These are phyloP conservation scores for Ramphastos sulfuratus DNA, from an alignment of 2,113 vertebrate species.

Conservation along the genomic window DNA sequence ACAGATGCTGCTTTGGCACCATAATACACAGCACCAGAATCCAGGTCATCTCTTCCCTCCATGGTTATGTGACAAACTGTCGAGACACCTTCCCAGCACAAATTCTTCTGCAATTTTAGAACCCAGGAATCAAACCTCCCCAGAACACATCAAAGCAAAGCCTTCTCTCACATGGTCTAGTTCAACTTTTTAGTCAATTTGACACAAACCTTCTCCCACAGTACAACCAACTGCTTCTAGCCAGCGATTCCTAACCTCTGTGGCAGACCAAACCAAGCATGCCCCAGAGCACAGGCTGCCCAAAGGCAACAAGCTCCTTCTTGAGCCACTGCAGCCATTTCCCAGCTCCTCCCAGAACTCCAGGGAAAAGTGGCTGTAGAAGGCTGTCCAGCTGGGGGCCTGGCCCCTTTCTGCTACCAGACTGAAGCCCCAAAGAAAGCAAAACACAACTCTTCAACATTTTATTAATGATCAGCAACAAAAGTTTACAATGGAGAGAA, in stretches of 20 bases:
- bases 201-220: background rate
- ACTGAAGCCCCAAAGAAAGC: background rate
- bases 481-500: constrained; percentile 34
- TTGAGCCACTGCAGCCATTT: rapidly evolving
- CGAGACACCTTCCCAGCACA: background rate
- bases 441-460: background rate
- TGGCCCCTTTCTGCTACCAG: background rate
- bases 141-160: background rate
- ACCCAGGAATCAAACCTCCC: background rate
- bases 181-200: background rate
- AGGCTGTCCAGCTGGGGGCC: too few relatives aligned
- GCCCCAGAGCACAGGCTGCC: background rate
- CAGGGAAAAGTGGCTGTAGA: background rate
- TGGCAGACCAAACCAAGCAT: rapidly evolving
- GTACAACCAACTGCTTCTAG: background rate
- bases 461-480: constrained; percentile 65
- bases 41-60: background rate
- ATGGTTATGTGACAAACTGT: rapidly evolving
- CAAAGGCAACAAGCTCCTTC: rapidly evolving
- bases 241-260: background rate
- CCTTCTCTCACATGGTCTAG: rapidly evolving
- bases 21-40: background rate
- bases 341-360: background rate
- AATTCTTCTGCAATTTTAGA: background rate
- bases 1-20: rapidly evolving